Evolutionary conservation across 2,888 invertebrate genomes (phyloP).

Genomic region (Drosophila merina): DNA sequence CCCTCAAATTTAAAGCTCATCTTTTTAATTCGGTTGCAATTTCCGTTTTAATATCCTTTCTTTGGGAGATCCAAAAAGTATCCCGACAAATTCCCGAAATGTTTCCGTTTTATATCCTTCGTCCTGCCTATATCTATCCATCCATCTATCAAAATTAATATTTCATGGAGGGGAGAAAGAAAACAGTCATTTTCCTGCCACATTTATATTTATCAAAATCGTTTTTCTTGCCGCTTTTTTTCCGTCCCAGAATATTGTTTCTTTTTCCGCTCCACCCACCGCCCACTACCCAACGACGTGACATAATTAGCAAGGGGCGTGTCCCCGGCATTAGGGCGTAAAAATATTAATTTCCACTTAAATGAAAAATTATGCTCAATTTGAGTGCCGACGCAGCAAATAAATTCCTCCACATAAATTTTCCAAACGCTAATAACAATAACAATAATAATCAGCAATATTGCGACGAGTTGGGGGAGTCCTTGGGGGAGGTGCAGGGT

Average conservation of each 20-base stretch:
- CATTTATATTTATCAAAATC: constrained; percentile 38
- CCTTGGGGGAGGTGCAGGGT: not conserved
- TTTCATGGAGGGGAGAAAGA: not conserved
- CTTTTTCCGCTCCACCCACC: constrained; percentile 1
- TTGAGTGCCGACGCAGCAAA: constrained; percentile 60
- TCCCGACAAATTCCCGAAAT: constrained; percentile 7
- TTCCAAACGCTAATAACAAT: constrained; percentile 71
- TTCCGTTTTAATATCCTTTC: constrained; percentile 36
- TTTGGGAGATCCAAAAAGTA: constrained; percentile 24
- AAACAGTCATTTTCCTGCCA: constrained; percentile 16
- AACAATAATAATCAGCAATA: constrained; percentile 74
- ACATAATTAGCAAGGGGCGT: constrained; percentile 66
- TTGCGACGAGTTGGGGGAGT: constrained; percentile 29
- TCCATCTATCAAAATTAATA: constrained; percentile 40
- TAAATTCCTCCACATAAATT: constrained; percentile 70
- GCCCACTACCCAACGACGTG: constrained; percentile 52
- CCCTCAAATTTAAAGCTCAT: not conserved
- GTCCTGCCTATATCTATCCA: constrained; percentile 1
- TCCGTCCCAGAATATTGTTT: constrained; percentile 4
- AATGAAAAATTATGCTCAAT: constrained; percentile 79
- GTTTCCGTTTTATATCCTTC: not conserved
- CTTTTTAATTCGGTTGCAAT: constrained; percentile 14
- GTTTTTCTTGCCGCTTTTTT: not conserved
- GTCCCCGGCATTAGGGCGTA: constrained; percentile 50
- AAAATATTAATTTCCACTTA: constrained; percentile 79